Base-by-base conservation (phyloP, 2,888 invertebrate genomes). In the Orthosia gothica region DNA sequence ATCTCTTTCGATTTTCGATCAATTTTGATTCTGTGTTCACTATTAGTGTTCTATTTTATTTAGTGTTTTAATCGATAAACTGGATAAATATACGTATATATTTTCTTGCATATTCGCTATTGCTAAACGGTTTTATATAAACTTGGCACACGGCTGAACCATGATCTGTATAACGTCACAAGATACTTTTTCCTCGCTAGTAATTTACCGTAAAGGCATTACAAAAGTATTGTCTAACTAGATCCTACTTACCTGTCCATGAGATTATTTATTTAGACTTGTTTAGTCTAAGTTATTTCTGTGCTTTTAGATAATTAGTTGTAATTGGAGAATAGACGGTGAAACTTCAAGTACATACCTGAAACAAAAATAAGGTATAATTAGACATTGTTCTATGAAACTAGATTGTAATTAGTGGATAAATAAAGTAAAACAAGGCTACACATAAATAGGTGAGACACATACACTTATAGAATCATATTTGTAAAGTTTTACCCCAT, bases 271-370 rank as follows among this genome's bases (percentile, higher is more conserved):
- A 23, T 64, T 52, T 12, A 11, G 11, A 32, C 32, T 47, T 15
- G 26, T 23, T 54, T 50, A 20, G 47, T 49, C 50, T 55, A n/a
- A n/a, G 32, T 62, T 54, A 32, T 52, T 73, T 50, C n/a, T 12
- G n/a, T 57, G 15, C 40, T 58, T 70, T 16, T 57, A 26, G 5
- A 13, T 64, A 61, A 55, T 64, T 45, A 70, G 18, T 61, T 68
- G n/a, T 74, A 47, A 55, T 18, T 26, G 47, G 9, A 78, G 26
- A 54, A 62, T 20, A 15, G 23, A 20, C 3, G 13, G 11, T 13
- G 15, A 68, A 55, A 73, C 26, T 74, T 50, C n/a, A 9, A 12
- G 62, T 68, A 87, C 87, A 69, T 87, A 86, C 86, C 86, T 86
- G 87, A 55, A 86, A 86, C 83, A 83, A 85, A 66, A 52, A 66